A percentile compares a stretch with the other conserved stretches of the same genome.
These are phyloP conservation scores for Megaustenia siamemsis DNA, from an alignment of 2,888 invertebrate genomes.

Conservation along the genomic window DNA sequence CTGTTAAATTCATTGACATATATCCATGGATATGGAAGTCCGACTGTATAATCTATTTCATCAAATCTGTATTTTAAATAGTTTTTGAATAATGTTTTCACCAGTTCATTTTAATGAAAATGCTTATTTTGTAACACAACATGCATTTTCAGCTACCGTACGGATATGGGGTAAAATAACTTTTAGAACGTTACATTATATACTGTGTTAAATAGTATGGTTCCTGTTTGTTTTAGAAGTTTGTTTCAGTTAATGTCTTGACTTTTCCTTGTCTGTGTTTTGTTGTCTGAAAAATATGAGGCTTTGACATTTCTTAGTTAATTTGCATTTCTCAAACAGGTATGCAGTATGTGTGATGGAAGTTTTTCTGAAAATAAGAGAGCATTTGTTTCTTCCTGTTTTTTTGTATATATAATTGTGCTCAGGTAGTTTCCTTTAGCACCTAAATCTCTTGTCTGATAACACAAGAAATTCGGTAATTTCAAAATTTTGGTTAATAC, in stretches of 20 bases:
- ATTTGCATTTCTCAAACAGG: background rate
- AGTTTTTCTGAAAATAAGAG: background rate
- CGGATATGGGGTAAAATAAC: constrained; percentile 43
- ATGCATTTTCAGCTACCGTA: constrained; percentile 35
- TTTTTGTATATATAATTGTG: background rate
- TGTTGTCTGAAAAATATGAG: background rate
- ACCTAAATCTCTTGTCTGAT: no score
- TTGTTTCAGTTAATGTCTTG: background rate
- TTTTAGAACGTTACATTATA: background rate
- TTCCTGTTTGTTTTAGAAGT: background rate
- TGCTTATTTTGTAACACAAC: background rate
- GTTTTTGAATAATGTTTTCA: no score
- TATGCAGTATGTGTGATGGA: background rate
- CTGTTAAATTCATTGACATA: no score
- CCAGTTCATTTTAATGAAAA: no score
- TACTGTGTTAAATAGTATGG: constrained; percentile 25
- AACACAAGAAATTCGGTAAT: no score
- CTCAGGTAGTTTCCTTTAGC: no score
- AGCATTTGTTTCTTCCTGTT: background rate
- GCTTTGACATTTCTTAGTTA: background rate
- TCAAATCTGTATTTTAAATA: no score
- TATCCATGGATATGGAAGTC: no score
- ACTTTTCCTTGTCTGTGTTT: background rate
- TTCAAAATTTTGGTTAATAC: no score
- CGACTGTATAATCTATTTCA: no score